phyloP scores from a whole-genome alignment of 2,888 invertebrate species.

The Meganola albula region DNA sequence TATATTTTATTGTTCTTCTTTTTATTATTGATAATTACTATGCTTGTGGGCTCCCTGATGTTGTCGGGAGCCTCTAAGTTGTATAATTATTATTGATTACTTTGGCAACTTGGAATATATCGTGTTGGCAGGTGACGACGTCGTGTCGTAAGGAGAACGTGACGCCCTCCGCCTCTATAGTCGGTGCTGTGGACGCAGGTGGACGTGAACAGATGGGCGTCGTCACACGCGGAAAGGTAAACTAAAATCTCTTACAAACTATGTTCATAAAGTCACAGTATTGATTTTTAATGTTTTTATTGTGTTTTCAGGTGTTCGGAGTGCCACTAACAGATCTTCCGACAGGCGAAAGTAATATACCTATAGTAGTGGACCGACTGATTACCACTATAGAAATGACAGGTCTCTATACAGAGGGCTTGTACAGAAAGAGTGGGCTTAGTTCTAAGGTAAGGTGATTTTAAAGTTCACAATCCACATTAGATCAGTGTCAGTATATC shows the following conservation, averaged over 20 bases:
- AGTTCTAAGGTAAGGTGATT: constrained; percentile 82
- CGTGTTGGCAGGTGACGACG: constrained; percentile 52
- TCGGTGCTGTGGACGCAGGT: constrained; percentile 73
- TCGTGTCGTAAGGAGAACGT: constrained; percentile 62
- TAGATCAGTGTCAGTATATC: no score
- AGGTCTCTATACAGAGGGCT: constrained; percentile 94
- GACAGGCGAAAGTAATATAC: constrained; percentile 87
- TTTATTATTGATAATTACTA: no score
- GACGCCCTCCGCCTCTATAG: constrained; percentile 58
- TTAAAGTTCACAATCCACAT: no score
- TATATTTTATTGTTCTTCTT: no score
- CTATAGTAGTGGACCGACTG: constrained; percentile 91
- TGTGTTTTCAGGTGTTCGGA: constrained; percentile 81
- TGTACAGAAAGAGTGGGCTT: constrained; percentile 94
- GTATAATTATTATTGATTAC: no score
- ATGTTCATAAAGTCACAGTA: no score
- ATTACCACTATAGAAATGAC: constrained; percentile 94
- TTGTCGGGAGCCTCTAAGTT: no score
- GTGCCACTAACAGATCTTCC: constrained; percentile 86
- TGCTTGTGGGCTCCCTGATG: no score
- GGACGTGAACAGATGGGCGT: constrained; percentile 63
- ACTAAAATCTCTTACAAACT: not conserved
- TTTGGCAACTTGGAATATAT: no score
- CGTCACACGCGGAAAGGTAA: constrained; percentile 57
- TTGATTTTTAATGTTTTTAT: not conserved